Evolutionary conservation across 1,140 invertebrate species (phyloP), one percentile per base, ranked within the genome.

Genomic region (Lordiphosa collinella): DNA sequence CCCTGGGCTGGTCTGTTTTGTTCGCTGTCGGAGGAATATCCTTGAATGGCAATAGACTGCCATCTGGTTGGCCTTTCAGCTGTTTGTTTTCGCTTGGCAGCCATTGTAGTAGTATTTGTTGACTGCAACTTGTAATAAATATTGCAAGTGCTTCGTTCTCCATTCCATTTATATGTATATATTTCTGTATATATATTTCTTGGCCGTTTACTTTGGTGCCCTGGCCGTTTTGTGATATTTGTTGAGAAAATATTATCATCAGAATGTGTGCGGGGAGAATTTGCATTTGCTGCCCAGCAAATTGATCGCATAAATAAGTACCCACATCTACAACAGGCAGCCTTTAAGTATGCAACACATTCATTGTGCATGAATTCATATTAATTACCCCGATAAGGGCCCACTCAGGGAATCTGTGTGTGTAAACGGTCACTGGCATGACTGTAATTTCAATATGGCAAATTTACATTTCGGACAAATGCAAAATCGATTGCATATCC

Each of bases 121-220:
- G 71, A 75, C 84, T 78, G 78, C 73, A 69, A 84, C 53, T 70
- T 78, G 79, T 78, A 84, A 84, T 84, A 84, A 84, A 84, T 84
- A 84, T 84, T 84, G 79, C 79, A 78, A 59, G 32, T 43, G 67
- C 40, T 37, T 9, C 14, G n/a, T 14, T 25, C 58, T 68, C 29
- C 43, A 47, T 40, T 63, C 53, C 51, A 59, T 49, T 31, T 67
- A 31, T 10, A 34, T 13, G n/a, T 2, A 29, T 29, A n/a, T 22
- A 16, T 50, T n/a, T 14, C 6, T 12, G 78, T 84, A 84, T 84
- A 72, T 84, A 84, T 84, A 72, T 84, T 84, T 84, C 79, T 84
- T 84, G 76, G 78, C 64, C 78, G 68, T 84, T 84, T 85, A 85
- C 60, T 76, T 67, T 82, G 18, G 25, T 29, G 57, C 57, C 55